Base-by-base conservation (phyloP, 2,113 vertebrate genomes). In the Gobius niger region DNA sequence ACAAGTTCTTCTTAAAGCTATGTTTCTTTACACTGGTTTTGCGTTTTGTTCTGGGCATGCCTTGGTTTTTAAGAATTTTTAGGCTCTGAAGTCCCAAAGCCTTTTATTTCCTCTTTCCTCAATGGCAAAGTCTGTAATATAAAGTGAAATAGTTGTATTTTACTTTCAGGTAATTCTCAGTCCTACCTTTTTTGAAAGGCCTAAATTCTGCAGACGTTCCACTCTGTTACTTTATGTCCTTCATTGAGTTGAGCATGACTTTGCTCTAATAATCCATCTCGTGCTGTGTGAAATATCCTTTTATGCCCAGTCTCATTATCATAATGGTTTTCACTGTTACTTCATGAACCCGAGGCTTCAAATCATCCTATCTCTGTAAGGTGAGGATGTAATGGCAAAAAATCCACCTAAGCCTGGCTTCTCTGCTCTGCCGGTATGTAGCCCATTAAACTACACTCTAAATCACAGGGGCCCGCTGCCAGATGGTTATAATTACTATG, bases 301-400 rank as follows among this genome's bases (percentile, higher is more conserved):
- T 85, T 81, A 81, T 87, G 81, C 81, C 83, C 78, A 80, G 72
- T 72, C 85, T 81, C 82, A 87, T 85, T 78, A 88, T 85, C 86
- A 78, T 89, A 89, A 88, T 87, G 85, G 82, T 83, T 85, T 89
- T 86, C 87, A 86, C 85, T 89, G 89, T 89, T 90, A 90, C 73
- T 75, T 83, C 70, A 44, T 88, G 85, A 87, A 90, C 86, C 85
- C 42, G 44, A 78, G 82, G 77, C 82, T 83, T 87, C 82, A 89
- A 85, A 88, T 88, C 87, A 88, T 86, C 66, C 79, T 75, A 77
- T 87, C 86, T 79, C 75, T 84, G 86, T 82, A 86, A 87, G 89
- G 85, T 88, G 83, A 82, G 81, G 82, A 47, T 68, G 80, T 78
- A 87, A 89, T 85, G 83, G 84, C 76, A 79, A 84, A 89, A 88